Conservation (phyloP, 1,140 invertebrate species). For the Zaprionus capensis region DNA sequence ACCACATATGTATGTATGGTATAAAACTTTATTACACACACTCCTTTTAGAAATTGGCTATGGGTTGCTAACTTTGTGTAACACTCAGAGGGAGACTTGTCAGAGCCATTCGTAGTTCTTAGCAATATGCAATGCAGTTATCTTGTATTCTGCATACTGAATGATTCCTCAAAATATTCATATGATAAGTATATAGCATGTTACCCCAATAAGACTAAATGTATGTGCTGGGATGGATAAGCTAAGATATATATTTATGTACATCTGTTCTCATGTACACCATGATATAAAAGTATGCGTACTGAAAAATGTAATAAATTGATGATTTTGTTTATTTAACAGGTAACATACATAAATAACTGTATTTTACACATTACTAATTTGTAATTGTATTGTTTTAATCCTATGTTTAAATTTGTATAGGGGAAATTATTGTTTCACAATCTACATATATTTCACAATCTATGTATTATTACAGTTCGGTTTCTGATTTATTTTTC, state of each 20-base stretch:
- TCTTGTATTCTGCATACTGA: background rate
- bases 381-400: slow-evolving; percentile 44
- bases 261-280: background rate
- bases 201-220: background rate
- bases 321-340: slow-evolving; percentile 51
- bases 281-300: slow-evolving; percentile 4
- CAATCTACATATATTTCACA: slow-evolving; percentile 52
- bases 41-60: too few species aligned
- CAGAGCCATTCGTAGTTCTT: too few species aligned
- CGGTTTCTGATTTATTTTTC: slow-evolving; percentile 50
- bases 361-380: slow-evolving; percentile 55
- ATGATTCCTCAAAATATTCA: background rate
- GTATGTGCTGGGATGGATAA: background rate
- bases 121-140: too few species aligned
- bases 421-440: slow-evolving; percentile 77
- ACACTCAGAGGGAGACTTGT: too few species aligned
- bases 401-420: slow-evolving; percentile 63
- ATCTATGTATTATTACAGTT: slow-evolving; percentile 71
- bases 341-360: slow-evolving; percentile 52
- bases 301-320: slow-evolving; percentile 21
- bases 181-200: background rate
- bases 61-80: too few species aligned
- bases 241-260: background rate
- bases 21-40: too few species aligned
- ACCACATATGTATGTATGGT: too few species aligned